A percentile compares a stretch with the other conserved stretches of the same genome.
These are phyloP conservation scores for Ennomos quercinarius DNA, from an alignment of 2,888 invertebrate genomes.

Conservation along the genomic window DNA sequence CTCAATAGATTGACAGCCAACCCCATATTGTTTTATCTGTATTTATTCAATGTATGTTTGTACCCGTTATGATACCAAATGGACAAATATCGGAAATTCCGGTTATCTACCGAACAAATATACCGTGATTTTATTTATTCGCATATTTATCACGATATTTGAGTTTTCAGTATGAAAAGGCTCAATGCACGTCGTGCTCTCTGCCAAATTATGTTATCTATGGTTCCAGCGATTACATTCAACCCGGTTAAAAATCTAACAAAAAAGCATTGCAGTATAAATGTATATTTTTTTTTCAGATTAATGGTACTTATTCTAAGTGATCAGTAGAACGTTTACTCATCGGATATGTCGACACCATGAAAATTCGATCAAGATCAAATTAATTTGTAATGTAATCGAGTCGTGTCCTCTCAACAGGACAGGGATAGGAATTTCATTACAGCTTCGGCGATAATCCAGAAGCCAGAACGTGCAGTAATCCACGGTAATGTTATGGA, in stretches of 20 bases:
- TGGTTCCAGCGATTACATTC: too few species aligned
- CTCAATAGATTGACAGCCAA: slow-evolving; percentile 18
- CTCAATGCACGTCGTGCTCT: not conserved
- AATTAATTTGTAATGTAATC: slow-evolving; percentile 18
- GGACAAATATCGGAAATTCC: slow-evolving; percentile 5
- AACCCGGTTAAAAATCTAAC: too few species aligned
- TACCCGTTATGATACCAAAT: slow-evolving; percentile 7
- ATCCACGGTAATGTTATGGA: slow-evolving; percentile 5
- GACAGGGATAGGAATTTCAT: slow-evolving; percentile 32
- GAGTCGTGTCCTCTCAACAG: slow-evolving; percentile 18
- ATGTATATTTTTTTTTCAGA: too few species aligned
- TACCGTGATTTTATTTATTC: slow-evolving; percentile 3
- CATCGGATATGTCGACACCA: slow-evolving; percentile 3
- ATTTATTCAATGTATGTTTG: slow-evolving; percentile 17
- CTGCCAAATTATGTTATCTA: too few species aligned
- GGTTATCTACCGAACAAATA: slow-evolving; percentile 9
- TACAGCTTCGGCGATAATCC: slow-evolving; percentile 9
- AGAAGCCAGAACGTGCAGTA: slow-evolving; percentile 14
- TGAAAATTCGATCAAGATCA: slow-evolving; percentile 25
- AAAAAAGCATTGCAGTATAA: too few species aligned
- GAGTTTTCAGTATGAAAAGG: slow-evolving; percentile 7
- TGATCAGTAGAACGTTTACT: not conserved
- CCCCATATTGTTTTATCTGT: slow-evolving; percentile 13
- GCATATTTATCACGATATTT: slow-evolving; percentile 2
- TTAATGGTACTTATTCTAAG: too few species aligned